A percentile compares a stretch with the other conserved stretches of the same genome.
These are phyloP conservation scores for Microctonus brassicae DNA, from an alignment of 2,888 invertebrate species.

Conservation along the genomic window DNA sequence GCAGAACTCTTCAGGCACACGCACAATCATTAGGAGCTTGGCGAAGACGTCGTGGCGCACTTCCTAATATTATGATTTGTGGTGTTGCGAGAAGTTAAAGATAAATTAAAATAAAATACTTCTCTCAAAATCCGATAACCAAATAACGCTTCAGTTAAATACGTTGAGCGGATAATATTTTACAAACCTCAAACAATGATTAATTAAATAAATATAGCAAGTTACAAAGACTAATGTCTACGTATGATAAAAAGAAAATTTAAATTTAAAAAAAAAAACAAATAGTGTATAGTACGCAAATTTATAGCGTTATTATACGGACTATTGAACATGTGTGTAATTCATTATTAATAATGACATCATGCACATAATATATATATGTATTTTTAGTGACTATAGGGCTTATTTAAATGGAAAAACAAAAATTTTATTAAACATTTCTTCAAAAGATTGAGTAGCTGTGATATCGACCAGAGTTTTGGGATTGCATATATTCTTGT, in stretches of 20 bases:
- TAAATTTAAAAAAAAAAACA: constrained; percentile 15
- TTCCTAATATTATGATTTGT: constrained; percentile 98
- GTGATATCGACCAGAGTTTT: constrained; percentile 66
- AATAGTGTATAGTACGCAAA: constrained; percentile 14
- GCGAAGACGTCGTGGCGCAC: constrained; percentile 90
- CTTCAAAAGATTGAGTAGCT: constrained; percentile 61
- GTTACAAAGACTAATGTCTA: constrained; percentile 66
- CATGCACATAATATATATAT: constrained; percentile 39
- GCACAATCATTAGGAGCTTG: constrained; percentile 93
- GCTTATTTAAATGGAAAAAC: constrained; percentile 41
- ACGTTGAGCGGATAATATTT: neutral
- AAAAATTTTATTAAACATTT: constrained; percentile 37
- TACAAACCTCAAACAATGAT: neutral
- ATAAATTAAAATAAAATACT: constrained; percentile 11
- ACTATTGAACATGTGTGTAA: neutral
- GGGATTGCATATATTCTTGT: constrained; percentile 47
- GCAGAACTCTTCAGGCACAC: constrained; percentile 89
- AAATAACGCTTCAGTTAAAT: constrained; percentile 45
- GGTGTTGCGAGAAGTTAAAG: constrained; percentile 71
- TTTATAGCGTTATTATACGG: neutral
- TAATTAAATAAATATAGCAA: constrained; percentile 55
- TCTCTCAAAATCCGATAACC: constrained; percentile 37
- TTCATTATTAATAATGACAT: constrained; percentile 34
- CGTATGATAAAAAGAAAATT: constrained; percentile 55
- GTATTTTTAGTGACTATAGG: constrained; percentile 26